These are phyloP conservation scores for Batillaria attramentaria DNA, from an alignment of 1,140 invertebrate genomes.

Conservation along the genomic window DNA sequence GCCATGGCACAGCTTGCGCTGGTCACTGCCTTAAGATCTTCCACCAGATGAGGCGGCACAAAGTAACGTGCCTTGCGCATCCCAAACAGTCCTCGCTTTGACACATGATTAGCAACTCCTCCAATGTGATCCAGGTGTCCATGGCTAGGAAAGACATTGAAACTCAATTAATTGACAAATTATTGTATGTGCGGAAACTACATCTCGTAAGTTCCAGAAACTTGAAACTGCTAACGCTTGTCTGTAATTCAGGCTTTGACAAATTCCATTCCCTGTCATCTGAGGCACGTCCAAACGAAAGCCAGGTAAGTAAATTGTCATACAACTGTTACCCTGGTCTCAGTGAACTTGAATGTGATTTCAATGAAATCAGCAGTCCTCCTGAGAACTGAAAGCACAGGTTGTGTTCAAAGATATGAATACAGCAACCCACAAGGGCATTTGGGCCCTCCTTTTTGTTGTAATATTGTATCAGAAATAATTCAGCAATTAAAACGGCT, in stretches of 20 bases:
- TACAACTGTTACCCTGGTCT: no score
- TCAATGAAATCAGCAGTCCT: no score
- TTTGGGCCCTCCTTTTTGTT: no score
- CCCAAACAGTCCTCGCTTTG: constrained; percentile 50
- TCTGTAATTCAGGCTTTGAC: not conserved
- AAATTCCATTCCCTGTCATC: no score
- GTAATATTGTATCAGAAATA: not conserved
- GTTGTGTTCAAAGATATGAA: not conserved
- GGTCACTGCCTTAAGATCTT: constrained; percentile 39
- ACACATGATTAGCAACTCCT: constrained; percentile 54
- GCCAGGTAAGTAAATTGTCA: no score
- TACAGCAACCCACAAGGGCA: not conserved
- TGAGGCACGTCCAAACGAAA: no score
- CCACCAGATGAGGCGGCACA: constrained; percentile 50
- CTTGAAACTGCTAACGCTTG: not conserved
- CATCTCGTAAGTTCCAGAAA: not conserved
- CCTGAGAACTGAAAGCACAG: not conserved
- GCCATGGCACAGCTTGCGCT: constrained; percentile 40
- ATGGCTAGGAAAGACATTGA: constrained; percentile 49
- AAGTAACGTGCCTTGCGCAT: constrained; percentile 53
- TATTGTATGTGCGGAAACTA: not conserved
- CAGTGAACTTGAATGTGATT: no score
- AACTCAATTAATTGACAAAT: not conserved
- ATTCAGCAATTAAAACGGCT: not conserved
- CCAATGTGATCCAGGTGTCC: constrained; percentile 65